Conservation (phyloP, 2,888 invertebrate species). For the Pandemis cinnamomeana region DNA sequence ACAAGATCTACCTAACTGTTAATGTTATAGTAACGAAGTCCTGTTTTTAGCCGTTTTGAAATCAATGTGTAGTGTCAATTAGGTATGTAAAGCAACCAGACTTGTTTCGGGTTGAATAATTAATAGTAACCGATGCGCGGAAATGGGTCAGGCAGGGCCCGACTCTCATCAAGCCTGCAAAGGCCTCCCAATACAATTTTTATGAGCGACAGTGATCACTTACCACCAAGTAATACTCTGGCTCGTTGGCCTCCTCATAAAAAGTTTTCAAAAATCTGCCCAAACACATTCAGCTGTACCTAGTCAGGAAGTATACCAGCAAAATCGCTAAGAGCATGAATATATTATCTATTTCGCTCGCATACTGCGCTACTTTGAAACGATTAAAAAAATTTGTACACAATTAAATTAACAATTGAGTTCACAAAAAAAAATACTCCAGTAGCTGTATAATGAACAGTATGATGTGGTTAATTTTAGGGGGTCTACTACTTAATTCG, state of each 20-base stretch:
- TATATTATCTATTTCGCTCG: not conserved
- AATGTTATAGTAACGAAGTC: no score
- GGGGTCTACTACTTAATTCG: no score
- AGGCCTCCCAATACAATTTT: not conserved
- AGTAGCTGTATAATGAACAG: no score
- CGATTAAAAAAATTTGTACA: no score
- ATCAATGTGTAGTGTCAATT: not conserved
- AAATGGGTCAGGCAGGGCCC: conserved; percentile 40
- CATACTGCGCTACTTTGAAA: no score
- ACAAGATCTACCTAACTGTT: no score
- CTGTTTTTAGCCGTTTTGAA: not conserved
- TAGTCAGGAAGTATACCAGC: no score
- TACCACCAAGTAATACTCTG: not conserved
- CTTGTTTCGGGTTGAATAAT: conserved; percentile 44
- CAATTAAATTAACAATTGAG: no score
- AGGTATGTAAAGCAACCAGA: not conserved
- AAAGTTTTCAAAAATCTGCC: not conserved
- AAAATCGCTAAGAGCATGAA: not conserved
- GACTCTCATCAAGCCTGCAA: not conserved
- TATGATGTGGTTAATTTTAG: no score
- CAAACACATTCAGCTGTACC: no score
- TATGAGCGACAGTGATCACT: not conserved
- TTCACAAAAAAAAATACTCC: no score
- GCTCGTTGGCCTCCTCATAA: not conserved
- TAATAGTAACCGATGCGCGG: conserved; percentile 35